Conservation (phyloP, 2,797 vertebrate species). For the Platyrinchus mystaceus region DNA sequence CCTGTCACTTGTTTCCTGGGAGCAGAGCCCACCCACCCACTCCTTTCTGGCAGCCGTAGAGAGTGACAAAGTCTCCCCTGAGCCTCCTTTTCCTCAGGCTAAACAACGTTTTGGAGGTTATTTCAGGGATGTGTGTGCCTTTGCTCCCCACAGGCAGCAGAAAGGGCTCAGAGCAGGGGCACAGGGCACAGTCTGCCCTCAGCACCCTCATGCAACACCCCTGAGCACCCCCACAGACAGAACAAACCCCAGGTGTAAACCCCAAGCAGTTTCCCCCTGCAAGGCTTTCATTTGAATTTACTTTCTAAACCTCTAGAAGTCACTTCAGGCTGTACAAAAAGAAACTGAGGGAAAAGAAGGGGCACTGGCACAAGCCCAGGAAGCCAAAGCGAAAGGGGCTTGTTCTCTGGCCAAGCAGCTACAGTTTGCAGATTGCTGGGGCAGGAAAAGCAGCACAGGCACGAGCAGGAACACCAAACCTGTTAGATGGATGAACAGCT, state of each 20-base stretch:
- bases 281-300: background rate
- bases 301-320: background rate
- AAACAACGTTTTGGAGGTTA: background rate
- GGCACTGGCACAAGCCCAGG: rapidly evolving
- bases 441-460: background rate
- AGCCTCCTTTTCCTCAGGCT: background rate
- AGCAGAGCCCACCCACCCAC: background rate
- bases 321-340: background rate
- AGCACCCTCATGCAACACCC: background rate
- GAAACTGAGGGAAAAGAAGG: rapidly evolving
- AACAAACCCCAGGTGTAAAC: rapidly evolving
- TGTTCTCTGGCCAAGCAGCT: background rate
- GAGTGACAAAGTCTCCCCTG: background rate
- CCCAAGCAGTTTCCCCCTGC: background rate
- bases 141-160: background rate
- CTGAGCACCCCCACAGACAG: background rate
- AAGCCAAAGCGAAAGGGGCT: background rate
- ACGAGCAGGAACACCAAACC: background rate
- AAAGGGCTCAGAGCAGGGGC: background rate
- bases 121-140: background rate
- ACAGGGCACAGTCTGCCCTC: background rate
- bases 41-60: background rate
- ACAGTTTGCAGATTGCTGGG: background rate
- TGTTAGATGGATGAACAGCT: rapidly evolving
- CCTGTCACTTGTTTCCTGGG: background rate